Evolutionary conservation across 2,113 vertebrate species (phyloP), one percentile per base, ranked within the genome.

Genomic region (Ammospiza nelsoni): DNA sequence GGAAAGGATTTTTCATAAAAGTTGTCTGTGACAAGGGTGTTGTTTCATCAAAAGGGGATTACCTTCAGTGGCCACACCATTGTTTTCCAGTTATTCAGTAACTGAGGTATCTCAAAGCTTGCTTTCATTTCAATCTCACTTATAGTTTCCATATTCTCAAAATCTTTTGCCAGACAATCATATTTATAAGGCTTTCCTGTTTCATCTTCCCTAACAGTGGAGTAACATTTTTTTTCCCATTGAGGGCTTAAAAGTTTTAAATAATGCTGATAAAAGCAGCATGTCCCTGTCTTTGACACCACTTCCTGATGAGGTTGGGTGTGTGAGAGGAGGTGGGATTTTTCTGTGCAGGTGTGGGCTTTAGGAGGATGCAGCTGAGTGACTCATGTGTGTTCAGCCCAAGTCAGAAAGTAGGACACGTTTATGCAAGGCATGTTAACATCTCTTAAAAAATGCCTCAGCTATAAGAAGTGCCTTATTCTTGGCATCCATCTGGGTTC

Each of bases 381-480:
- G 84, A 89, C 81, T 96, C 84, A 55, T 74, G 69, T 16, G 8
- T 94, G 79, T 92, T 81, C 92, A 86, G 1, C 68, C 48, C 61
- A 44, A 93, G 65, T 75, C 72, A 80, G 91, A 93, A 96, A 96
- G 94, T 76, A 96, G 95, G 94, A 91, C 87, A 86, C 44, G 52
- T 93, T 58, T 89, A 85, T 91, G 93, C 93, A 85, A 92, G 91
- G 71, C 94, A 90, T 92, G 75, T 91, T 96, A 92, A 80, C 4
- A 13, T 77, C 79, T 84, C 79, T 93, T 86, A 84, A 92, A 96
- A 94, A 95, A 92, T 91, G 94, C 83, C 89, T 25, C 61, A 84
- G 83, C 90, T 95, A 89, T 92, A 95, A 96, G 90, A 33, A 92
- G 83, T 61, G 79, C 48, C 88, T 96, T 95, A 96, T 96, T 96